These are phyloP conservation scores for Pseudomyrmex gracilis DNA, from an alignment of 1,140 invertebrate genomes.

Conservation along the genomic window DNA sequence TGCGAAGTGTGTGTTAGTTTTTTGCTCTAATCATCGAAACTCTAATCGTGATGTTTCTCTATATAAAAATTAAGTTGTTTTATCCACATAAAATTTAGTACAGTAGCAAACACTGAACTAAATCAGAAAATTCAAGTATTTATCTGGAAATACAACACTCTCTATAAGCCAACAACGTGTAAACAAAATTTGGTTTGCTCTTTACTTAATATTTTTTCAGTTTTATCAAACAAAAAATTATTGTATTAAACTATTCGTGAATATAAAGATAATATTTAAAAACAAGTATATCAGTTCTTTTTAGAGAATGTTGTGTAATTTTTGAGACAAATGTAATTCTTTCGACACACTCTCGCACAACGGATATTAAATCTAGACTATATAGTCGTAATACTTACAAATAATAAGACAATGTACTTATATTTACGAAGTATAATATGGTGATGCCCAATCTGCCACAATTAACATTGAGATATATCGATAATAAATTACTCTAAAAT, in stretches of 20 bases:
- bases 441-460: conserved; percentile 76
- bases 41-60: not conserved
- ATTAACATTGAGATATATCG: conserved; percentile 79
- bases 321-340: too few relatives aligned
- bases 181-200: not conserved
- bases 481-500: conserved; percentile 78
- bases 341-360: conserved; percentile 2
- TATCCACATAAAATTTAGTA: not conserved
- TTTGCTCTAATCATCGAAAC: not conserved
- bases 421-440: conserved; percentile 48
- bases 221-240: not conserved
- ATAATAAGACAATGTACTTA: conserved; percentile 55
- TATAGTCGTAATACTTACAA: conserved; percentile 58
- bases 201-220: conserved; percentile 8
- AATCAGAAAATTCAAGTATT: not conserved
- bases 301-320: conserved; percentile 17
- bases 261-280: not conserved
- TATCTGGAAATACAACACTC: too few relatives aligned
- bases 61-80: not conserved
- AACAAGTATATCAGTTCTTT: conserved; percentile 20
- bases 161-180: too few relatives aligned
- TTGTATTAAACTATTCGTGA: not conserved
- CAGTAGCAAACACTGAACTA: not conserved
- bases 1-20: not conserved
- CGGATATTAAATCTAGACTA: conserved; percentile 50